Base-by-base conservation (phyloP, 2,113 vertebrate genomes). In the Phaetusa simplex region DNA sequence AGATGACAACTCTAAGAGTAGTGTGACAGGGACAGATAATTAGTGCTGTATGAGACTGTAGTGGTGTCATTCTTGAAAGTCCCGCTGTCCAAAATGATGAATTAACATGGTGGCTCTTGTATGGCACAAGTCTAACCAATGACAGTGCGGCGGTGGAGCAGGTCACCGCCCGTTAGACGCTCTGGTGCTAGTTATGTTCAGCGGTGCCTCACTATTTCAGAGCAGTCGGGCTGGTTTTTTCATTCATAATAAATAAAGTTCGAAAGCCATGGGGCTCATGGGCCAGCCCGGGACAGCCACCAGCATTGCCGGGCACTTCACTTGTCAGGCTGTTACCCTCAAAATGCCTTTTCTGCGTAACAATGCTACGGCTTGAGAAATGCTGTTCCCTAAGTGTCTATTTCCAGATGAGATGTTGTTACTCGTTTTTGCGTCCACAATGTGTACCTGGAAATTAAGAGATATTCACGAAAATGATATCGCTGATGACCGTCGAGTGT, bases 1-100 rank as follows among this genome's bases (percentile, higher is more conserved):
- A 36, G 50, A 18, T 6, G 14, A 67, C 93, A 93, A 2, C 67
- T 52, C 49, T 20, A 5, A 2, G 55, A 43, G 36, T 2, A 42
- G 14, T 3, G 76, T 85, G 94, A 47, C 93, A 95, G 61, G 43
- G 87, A 78, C 91, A 91, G 93, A 78, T 82, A 49, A 71, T 81
- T n/a, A 74, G 80, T 24, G 85, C 2, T 27, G 85, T 36, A 3
- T 40, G 82, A 69, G 89, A 77, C 34, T 3, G 0, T 2, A 13
- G 14, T 24, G 1, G 40, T 45, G 77, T 42, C 93, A 32, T 3
- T 74, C 47, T 80, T 49, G 65, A 4, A 36, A 42, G 72, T 30
- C 42, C 85, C 13, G 1, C 91, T 87, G 93, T 36, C 95, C 93
- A 9, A 30, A 61, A 11, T 43, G 84, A 93, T 71, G 90, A 92